These are phyloP conservation scores for Blastobasis adustella DNA, from an alignment of 2,888 invertebrate species.

Conservation along the genomic window DNA sequence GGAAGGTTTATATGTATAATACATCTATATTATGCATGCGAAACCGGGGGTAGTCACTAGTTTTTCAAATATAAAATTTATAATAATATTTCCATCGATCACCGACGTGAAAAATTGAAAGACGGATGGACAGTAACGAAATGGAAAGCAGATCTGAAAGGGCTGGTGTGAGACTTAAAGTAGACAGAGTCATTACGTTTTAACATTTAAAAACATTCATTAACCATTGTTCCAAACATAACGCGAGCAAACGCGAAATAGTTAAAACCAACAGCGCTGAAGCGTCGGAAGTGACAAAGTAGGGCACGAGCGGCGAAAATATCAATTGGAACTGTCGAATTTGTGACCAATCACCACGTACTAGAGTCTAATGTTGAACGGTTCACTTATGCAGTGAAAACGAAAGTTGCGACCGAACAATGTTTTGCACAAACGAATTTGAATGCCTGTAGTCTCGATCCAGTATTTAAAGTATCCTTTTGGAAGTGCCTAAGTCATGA, in stretches of 20 bases:
- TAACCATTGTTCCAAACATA: constrained; percentile 27
- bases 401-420: constrained; percentile 55
- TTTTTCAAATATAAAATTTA: too few relatives aligned
- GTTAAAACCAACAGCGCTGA: constrained; percentile 25
- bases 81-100: too few relatives aligned
- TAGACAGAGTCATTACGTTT: not conserved
- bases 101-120: too few relatives aligned
- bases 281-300: constrained; percentile 56
- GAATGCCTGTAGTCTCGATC: constrained; percentile 37
- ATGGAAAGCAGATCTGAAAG: too few relatives aligned
- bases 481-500: too few relatives aligned
- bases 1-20: too few relatives aligned
- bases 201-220: constrained; percentile 16
- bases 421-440: constrained; percentile 68
- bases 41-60: too few relatives aligned
- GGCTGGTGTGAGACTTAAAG: too few relatives aligned
- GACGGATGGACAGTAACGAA: too few relatives aligned
- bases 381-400: constrained; percentile 43
- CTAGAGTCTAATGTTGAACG: constrained; percentile 30
- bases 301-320: constrained; percentile 64
- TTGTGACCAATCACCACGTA: constrained; percentile 15
- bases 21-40: too few relatives aligned
- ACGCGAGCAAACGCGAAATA: constrained; percentile 5
- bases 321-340: constrained; percentile 27
- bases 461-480: not conserved